These are phyloP conservation scores for Sylvia borin DNA, from an alignment of 2,797 vertebrate species.

Conservation along the genomic window DNA sequence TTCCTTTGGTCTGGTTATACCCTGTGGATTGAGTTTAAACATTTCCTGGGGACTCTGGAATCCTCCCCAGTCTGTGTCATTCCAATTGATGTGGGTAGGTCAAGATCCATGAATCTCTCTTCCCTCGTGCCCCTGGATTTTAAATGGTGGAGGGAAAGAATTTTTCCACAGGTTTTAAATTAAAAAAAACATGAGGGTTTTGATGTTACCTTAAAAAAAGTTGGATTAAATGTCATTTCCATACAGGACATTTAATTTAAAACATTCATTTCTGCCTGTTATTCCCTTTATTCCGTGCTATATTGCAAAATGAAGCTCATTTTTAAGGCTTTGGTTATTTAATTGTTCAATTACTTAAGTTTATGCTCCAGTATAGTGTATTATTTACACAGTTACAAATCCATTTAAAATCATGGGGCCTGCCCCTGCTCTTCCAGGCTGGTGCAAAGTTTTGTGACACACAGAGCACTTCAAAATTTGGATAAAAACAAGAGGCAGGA, in stretches of 20 bases:
- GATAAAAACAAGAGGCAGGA: background rate
- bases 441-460: background rate
- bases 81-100: slow-evolving; percentile 88
- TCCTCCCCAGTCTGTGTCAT: slow-evolving; percentile 84
- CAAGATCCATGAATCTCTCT: background rate
- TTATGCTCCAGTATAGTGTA: background rate
- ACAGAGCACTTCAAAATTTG: background rate
- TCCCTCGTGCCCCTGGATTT: background rate
- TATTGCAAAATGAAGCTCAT: background rate
- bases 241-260: background rate
- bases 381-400: background rate
- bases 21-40: slow-evolving; percentile 88
- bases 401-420: background rate
- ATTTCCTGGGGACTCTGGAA: slow-evolving; percentile 77
- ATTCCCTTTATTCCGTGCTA: background rate
- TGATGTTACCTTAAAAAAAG: background rate
- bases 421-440: background rate
- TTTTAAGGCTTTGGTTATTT: background rate
- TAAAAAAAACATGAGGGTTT: background rate
- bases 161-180: background rate
- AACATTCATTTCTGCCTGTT: background rate
- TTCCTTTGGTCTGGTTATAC: slow-evolving; percentile 87
- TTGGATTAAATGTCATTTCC: background rate
- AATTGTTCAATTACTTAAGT: background rate
- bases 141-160: background rate